Base-by-base conservation (phyloP, 2,113 vertebrate genomes). In the Acanthochromis polyacanthus region DNA sequence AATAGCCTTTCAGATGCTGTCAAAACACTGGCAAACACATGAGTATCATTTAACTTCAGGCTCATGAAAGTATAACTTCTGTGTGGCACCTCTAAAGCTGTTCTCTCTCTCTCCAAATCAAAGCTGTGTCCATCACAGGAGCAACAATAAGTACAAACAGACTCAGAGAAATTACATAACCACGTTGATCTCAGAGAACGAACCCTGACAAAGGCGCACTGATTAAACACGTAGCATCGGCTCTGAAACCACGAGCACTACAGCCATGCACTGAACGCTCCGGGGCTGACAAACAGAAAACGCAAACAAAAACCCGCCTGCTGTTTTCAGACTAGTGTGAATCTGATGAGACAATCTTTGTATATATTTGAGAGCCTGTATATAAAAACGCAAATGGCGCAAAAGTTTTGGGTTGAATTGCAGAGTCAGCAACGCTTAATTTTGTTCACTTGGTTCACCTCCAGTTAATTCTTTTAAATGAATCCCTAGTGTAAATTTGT, bases 101-200 rank as follows among this genome's bases (percentile, higher is more conserved):
- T 8, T 43, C 40, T 60, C 10, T 28, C 43, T 23, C 56, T 23
- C 36, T 48, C 22, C 11, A 72, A 72, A 72, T 51, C 30, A 20
- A 68, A 20, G 12, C 25, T 17, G 3, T 28, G 36, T 53, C 20
- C 20, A 10, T 59, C 46, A 53, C 23, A 63, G 15, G 9, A 48
- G 56, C 20, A 52, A 59, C 19, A 3, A 43, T 43, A 43, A 58
- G 45, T 58, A 73, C 20, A 72, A 48, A 64, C 46, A 55, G 14
- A 43, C 28, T 67, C 28, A n/a, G 52, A 78, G 20, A 62, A 36
- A 68, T 45, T 46, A 63, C 50, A 61, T 68, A 65, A 65, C 32
- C n/a, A 55, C 30, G 19, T 50, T 14, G 22, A 50, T 23, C 22
- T 68, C 51, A 53, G 30, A 55, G 36, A 74, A 71, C 0, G 0